phyloP scores from a whole-genome alignment of 2,113 vertebrate genomes.

The Furnarius figulus region DNA sequence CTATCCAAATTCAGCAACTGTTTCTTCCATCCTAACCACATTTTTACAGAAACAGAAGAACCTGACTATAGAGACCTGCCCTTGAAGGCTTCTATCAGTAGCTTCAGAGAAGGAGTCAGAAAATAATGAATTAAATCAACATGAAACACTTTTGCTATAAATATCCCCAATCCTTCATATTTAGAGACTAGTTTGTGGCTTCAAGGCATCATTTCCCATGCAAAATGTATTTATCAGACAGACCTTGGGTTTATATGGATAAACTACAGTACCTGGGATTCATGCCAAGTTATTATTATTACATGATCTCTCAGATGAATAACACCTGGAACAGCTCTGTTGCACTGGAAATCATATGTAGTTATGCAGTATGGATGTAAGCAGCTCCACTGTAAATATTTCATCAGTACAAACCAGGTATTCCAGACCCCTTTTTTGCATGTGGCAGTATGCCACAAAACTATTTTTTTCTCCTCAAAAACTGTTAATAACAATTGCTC shows the following conservation, averaged over 20 bases:
- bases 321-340: neutral
- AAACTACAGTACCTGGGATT: neutral
- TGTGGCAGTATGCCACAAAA: neutral
- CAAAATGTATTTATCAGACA: neutral
- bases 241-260: neutral
- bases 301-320: neutral
- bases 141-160: neutral
- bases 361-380: neutral
- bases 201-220: neutral
- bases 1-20: constrained; percentile 6
- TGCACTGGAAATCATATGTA: neutral
- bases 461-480: neutral
- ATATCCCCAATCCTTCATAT: neutral
- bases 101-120: neutral
- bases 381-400: neutral
- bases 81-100: neutral
- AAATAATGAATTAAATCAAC: neutral
- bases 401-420: neutral
- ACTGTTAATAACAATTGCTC: neutral
- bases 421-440: neutral
- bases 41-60: neutral
- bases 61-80: neutral
- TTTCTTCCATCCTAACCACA: neutral
- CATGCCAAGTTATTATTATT: neutral
- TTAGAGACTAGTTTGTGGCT: neutral